Evolutionary conservation across 2,888 invertebrate species (phyloP).

Genomic region (Heliconius hortense): DNA sequence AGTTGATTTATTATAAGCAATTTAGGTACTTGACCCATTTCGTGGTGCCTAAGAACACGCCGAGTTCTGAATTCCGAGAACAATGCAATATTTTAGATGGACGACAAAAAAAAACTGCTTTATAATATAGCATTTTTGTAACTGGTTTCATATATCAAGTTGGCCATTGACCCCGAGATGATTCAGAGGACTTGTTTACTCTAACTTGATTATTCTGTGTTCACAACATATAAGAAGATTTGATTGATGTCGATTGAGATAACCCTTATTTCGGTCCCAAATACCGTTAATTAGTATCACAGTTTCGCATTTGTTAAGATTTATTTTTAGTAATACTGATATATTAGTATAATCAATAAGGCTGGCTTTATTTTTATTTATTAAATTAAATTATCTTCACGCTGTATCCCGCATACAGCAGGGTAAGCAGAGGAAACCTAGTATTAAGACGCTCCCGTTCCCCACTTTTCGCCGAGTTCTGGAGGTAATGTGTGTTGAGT

Average conservation of each 20-base stretch:
- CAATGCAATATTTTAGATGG: slow-evolving; percentile 55
- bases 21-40: slow-evolving; percentile 47
- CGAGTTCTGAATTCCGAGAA: slow-evolving; percentile 49
- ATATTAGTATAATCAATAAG: slow-evolving; percentile 9
- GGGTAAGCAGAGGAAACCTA: no score
- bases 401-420: no score
- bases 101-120: slow-evolving; percentile 50
- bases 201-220: slow-evolving; percentile 37
- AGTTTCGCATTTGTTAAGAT: slow-evolving; percentile 5
- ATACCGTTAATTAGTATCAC: slow-evolving; percentile 18
- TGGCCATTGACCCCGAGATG: slow-evolving; percentile 65
- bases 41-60: slow-evolving; percentile 32
- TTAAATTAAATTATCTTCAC: not conserved
- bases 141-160: slow-evolving; percentile 60
- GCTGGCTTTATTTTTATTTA: not conserved
- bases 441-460: no score
- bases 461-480: no score
- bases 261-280: slow-evolving; percentile 8
- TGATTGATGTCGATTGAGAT: slow-evolving; percentile 35
- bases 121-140: slow-evolving; percentile 56
- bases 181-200: slow-evolving; percentile 64
- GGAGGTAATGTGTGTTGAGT: no score
- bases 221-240: slow-evolving; percentile 34
- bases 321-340: slow-evolving; percentile 1
- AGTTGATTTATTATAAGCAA: slow-evolving; percentile 35